Percentiles rank a stretch among this genome's conserved stretches.
These are phyloP conservation scores for Melipona quadrifasciata DNA, from an alignment of 1,140 invertebrate genomes.

Conservation along the genomic window DNA sequence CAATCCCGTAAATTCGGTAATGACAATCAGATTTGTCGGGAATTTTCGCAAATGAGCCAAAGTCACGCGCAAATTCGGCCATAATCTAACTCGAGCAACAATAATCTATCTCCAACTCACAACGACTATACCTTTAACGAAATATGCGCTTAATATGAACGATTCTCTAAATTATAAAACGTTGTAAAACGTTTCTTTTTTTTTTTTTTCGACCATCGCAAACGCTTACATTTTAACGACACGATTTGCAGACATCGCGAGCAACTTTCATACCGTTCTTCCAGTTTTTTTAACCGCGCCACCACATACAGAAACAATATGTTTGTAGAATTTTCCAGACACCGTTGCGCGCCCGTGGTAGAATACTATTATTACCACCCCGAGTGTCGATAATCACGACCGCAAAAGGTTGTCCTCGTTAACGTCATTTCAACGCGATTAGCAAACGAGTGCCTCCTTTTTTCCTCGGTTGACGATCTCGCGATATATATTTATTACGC, in stretches of 20 bases:
- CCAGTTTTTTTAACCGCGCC: too few relatives aligned
- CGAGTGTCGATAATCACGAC: slow-evolving; percentile 34
- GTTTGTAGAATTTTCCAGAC: background rate
- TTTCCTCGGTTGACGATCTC: background rate
- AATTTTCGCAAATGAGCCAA: background rate
- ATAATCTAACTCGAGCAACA: background rate
- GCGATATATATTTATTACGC: background rate
- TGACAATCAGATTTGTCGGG: too few relatives aligned
- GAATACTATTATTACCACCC: slow-evolving; percentile 47
- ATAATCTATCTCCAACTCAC: background rate
- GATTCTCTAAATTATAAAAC: background rate
- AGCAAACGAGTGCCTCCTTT: background rate
- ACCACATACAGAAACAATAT: background rate
- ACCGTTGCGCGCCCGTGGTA: background rate
- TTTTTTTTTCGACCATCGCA: background rate
- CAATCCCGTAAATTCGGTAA: too few relatives aligned
- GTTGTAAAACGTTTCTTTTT: background rate
- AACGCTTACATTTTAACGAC: too few relatives aligned
- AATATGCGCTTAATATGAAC: background rate
- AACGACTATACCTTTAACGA: background rate
- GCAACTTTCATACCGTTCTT: background rate
- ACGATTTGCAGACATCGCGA: background rate
- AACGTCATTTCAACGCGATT: background rate
- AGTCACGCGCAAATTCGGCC: background rate
- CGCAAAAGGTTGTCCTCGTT: slow-evolving; percentile 36